These are phyloP conservation scores for Alligator mississippiensis DNA, from an alignment of 2,113 vertebrate genomes.

Conservation along the genomic window DNA sequence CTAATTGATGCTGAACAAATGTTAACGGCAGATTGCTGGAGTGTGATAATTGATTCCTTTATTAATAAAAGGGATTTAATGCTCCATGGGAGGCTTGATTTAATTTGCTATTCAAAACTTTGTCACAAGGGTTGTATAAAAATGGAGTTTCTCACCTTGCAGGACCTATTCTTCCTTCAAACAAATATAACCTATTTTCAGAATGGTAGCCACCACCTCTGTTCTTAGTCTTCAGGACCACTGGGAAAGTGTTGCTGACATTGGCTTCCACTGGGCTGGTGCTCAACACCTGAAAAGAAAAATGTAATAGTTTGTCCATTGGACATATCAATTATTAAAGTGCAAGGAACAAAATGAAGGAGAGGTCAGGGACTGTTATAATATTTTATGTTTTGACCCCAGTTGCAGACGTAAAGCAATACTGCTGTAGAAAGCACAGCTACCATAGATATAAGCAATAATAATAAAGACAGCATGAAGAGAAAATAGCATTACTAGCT, in stretches of 20 bases:
- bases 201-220: too few species aligned
- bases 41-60: constrained; percentile 71
- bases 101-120: constrained; percentile 48
- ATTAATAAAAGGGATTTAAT: constrained; percentile 72
- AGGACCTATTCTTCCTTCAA: constrained; percentile 32
- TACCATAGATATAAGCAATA: background rate
- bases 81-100: constrained; percentile 24
- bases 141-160: constrained; percentile 48
- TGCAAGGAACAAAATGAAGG: background rate
- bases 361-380: background rate
- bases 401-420: background rate
- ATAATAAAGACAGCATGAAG: background rate
- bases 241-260: background rate
- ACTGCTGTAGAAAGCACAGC: background rate
- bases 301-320: constrained; percentile 10
- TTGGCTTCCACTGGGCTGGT: constrained; percentile 33
- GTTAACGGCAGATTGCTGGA: constrained; percentile 67
- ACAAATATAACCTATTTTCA: constrained; percentile 9
- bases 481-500: background rate
- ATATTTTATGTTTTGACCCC: background rate
- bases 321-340: background rate
- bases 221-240: background rate
- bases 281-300: background rate
- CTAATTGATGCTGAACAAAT: constrained; percentile 60
- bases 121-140: constrained; percentile 7